phyloP scores from a whole-genome alignment of 1,140 invertebrate species.

The Cardiocondyla obscurior region DNA sequence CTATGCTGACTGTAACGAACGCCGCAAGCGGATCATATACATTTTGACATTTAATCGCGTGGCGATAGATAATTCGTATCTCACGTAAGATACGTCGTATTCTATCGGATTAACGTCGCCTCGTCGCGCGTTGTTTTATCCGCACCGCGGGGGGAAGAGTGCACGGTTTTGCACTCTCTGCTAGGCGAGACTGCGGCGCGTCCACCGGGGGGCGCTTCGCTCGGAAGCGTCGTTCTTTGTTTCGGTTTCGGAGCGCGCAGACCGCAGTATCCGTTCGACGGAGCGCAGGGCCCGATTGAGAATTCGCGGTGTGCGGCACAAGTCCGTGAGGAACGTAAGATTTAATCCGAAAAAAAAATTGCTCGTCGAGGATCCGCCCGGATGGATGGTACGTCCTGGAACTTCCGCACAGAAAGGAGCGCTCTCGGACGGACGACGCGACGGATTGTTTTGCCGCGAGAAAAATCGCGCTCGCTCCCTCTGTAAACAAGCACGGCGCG shows the following conservation, averaged over 20 bases:
- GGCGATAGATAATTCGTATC: background rate
- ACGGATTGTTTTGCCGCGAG: conserved; percentile 21
- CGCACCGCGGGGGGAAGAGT: no score
- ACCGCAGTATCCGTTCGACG: conserved; percentile 80
- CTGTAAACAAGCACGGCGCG: conserved; percentile 62
- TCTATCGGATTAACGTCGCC: background rate
- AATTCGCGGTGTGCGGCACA: conserved; percentile 51
- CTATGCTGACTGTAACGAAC: background rate
- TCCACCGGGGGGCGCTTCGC: conserved; percentile 63
- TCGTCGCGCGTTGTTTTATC: no score
- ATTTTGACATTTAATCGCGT: background rate
- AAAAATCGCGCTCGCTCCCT: conserved; percentile 56
- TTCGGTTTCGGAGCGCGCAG: conserved; percentile 79
- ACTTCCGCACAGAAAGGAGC: background rate
- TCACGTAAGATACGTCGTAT: background rate
- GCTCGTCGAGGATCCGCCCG: no score
- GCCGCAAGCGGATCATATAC: background rate
- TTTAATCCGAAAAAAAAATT: no score
- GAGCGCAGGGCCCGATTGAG: conserved; percentile 75
- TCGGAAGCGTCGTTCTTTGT: conserved; percentile 83
- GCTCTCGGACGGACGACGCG: background rate
- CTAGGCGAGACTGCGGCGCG: background rate
- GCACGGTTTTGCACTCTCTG: background rate
- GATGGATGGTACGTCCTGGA: background rate
- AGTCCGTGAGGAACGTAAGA: conserved; percentile 2